Conservation (phyloP, 2,113 vertebrate genomes). For the Delphinus delphis region DNA sequence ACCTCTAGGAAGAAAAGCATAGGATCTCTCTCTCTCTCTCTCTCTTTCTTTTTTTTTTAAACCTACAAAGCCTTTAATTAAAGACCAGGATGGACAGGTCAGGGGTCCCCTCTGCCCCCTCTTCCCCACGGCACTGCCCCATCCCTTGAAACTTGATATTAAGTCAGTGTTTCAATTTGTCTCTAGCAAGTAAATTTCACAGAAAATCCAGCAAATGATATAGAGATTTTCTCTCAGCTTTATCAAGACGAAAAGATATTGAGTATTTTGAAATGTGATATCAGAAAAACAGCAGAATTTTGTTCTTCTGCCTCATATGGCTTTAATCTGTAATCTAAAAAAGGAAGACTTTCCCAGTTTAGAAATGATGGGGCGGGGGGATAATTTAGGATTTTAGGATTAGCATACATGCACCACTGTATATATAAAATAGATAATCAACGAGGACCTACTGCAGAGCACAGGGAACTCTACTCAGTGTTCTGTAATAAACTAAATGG, state of each 20-base stretch:
- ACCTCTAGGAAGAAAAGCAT: neutral
- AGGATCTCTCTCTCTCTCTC: neutral
- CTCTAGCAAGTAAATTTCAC: neutral
- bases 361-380: neutral
- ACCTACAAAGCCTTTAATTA: neutral
- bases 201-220: neutral
- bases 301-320: neutral
- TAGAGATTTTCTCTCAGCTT: neutral
- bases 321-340: constrained; percentile 29
- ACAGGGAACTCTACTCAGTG: neutral
- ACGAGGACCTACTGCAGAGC: neutral
- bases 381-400: neutral
- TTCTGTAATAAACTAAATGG: neutral
- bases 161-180: neutral
- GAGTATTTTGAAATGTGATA: constrained; percentile 8
- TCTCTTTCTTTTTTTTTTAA: neutral
- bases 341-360: neutral
- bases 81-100: neutral
- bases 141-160: neutral
- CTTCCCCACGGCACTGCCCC: neutral
- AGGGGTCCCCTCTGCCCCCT: neutral
- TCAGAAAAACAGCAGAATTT: neutral
- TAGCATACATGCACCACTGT: neutral
- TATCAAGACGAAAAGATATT: neutral
- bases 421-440: neutral